These are phyloP conservation scores for Alectura lathami DNA, from an alignment of 2,113 vertebrate species.

Conservation along the genomic window DNA sequence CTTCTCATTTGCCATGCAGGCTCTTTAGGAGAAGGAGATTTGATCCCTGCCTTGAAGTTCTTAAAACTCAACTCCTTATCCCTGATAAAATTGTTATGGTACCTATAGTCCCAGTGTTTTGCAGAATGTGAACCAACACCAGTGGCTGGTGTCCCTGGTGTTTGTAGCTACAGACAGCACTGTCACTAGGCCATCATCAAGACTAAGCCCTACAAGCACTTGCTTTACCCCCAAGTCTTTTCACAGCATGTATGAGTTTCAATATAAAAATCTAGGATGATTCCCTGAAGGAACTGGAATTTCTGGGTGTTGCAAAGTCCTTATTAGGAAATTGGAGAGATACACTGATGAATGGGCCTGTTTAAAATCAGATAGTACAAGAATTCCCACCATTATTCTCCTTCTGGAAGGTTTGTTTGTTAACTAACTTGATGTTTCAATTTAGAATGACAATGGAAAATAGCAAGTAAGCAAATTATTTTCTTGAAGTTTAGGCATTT, in stretches of 20 bases:
- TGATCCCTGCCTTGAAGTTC: neutral
- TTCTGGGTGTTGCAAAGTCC: slow-evolving; percentile 66
- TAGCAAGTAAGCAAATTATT: neutral
- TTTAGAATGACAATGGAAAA: slow-evolving; percentile 47
- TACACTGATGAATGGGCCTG: slow-evolving; percentile 53
- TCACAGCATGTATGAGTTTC: slow-evolving; percentile 25
- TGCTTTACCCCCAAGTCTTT: slow-evolving; percentile 26
- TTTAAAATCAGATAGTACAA: slow-evolving; percentile 66
- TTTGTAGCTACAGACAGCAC: neutral
- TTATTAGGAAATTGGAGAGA: slow-evolving; percentile 67
- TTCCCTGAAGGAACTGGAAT: slow-evolving; percentile 61
- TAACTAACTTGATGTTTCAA: slow-evolving; percentile 41
- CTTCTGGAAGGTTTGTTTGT: slow-evolving; percentile 7
- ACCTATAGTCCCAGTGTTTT: neutral
- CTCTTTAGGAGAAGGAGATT: neutral
- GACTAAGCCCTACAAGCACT: neutral
- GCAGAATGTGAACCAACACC: neutral
- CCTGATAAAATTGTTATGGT: neutral
- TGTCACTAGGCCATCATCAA: neutral
- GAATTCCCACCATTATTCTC: slow-evolving; percentile 57
- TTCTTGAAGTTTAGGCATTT: neutral
- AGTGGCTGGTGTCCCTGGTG: neutral
- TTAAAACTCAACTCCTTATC: neutral
- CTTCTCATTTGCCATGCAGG: neutral
- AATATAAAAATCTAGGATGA: slow-evolving; percentile 22